Evolutionary conservation across 2,797 vertebrate genomes (phyloP).

Genomic region (Harpagifer antarcticus): DNA sequence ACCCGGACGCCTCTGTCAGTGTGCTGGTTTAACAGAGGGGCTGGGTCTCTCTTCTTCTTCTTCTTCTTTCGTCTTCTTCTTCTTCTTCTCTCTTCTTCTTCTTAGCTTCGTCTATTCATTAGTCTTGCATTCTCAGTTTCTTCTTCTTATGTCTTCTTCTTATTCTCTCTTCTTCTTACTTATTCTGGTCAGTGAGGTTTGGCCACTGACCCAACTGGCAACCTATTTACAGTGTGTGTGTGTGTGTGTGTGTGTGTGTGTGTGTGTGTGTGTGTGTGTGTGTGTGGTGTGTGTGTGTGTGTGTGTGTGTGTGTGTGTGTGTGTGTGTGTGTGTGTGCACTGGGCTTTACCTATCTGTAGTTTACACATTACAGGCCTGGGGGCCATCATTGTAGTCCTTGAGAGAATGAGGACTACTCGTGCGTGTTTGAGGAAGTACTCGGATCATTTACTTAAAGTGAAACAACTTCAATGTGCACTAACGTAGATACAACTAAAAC

Average conservation of each 20-base stretch:
- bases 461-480: not conserved
- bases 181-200: conserved; percentile 49
- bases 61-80: not conserved
- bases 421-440: conserved; percentile 6
- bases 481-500: no score
- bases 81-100: no score
- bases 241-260: no score
- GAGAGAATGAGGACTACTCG: conserved; percentile 1
- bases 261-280: no score
- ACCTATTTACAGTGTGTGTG: conserved; percentile 35
- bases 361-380: conserved; percentile 1
- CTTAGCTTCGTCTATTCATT: no score
- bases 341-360: conserved; percentile 31
- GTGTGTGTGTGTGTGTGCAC: conserved; percentile 3
- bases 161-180: conserved; percentile 31
- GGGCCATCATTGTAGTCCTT: conserved; percentile 3
- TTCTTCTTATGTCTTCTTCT: conserved; percentile 41
- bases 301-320: no score
- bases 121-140: no score
- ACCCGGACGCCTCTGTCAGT: conserved; percentile 43
- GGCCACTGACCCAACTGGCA: conserved; percentile 69
- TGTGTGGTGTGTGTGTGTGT: no score
- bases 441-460: not conserved
- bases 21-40: conserved; percentile 57
- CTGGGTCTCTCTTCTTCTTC: conserved; percentile 68